Evolutionary conservation across 2,888 invertebrate genomes (phyloP), one percentile per base, ranked within the genome.

Genomic region (Gastracanthus pulcherrimus): DNA sequence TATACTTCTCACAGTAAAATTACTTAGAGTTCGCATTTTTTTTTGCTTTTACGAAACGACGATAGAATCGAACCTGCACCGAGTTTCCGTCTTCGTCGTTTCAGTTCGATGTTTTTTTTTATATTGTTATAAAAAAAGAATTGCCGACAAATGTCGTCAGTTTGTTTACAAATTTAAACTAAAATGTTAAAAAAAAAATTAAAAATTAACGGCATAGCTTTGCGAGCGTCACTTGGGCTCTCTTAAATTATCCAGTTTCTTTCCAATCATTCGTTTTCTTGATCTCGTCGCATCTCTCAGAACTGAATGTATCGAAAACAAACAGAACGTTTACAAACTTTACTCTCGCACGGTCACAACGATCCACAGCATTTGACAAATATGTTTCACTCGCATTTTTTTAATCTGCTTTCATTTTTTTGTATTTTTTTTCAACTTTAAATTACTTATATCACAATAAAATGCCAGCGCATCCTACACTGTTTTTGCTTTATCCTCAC

Each of bases 391-490:
- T 88, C 85, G 78, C 85, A 72, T 76, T 69, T 81, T 74, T 55
- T 51, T 41, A 36, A 6, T 60, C 23, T 19, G 9, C 66, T 76
- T 31, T n/a, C 45, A 48, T 45, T 71, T 79, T 71, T 67, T 74
- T 70, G 48, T 76, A 16, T 67, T 76, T 69, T 78, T 82, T 80
- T 77, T 84, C 64, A 75, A 80, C 58, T 79, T 82, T 75, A 89
- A 87, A 88, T 89, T 89, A 88, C 76, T 87, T 87, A 87, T 90
- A 90, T 90, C 90, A 90, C 90, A 90, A 89, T 89, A 84, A 89
- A 89, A 89, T 89, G 88, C 88, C 87, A 87, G 85, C 87, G 88
- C 87, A 87, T 88, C 86, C 86, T 84, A 88, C 82, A 76, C 60
- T 38, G 64, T 72, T 75, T 51, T 58, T 70, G 62, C n/a, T n/a